Base-by-base conservation (phyloP, 2,113 vertebrate species). In the Sakesphorus luctuosus region DNA sequence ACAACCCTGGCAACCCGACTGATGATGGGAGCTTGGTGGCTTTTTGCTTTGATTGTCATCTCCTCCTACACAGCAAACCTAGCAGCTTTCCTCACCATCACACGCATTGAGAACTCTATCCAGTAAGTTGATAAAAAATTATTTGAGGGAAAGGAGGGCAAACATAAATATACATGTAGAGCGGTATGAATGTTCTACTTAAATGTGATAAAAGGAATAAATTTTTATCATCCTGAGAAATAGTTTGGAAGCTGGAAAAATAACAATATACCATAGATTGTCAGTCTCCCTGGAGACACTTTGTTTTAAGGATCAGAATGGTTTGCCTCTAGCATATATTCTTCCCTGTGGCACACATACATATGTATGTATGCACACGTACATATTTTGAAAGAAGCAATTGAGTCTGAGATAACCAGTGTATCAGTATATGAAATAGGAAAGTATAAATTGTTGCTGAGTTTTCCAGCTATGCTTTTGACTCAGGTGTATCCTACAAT, bases 1-100 rank as follows among this genome's bases (percentile, higher is more conserved):
- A 99, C 99, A 59, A 99, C 99, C 28, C 96, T 99, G 94, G 99
- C 99, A 81, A 99, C 99, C 1, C 98, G 99, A 90, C 99, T 99
- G 99, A 99, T 99, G 99, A 99, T 99, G 99, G 99, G 99, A 4
- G 98, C 99, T 47, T 99, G 99, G 99, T 99, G 99, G 99, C 98
- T 99, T 66, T 99, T 99, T 94, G 99, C 99, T 82, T 97, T 99
- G 89, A 99, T 99, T 77, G 99, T 99, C 96, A 99, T 99, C 97
- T 99, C 99, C 43, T 99, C 99, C 28, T 99, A 99, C 90, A 99
- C 99, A 0, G 99, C 99, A 83, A 99, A 99, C 95, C 98, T 99
- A n/a, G 99, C 99, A 33, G 99, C 99, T 89, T 99, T 99, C 96
- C 99, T 99, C 96, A 99, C 99, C 93, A 99, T 99, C 97, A 98